Percentiles rank a stretch among this genome's conserved stretches.
Conservation (phyloP, 2,888 invertebrate species). For the Pseudococcus viburni region DNA sequence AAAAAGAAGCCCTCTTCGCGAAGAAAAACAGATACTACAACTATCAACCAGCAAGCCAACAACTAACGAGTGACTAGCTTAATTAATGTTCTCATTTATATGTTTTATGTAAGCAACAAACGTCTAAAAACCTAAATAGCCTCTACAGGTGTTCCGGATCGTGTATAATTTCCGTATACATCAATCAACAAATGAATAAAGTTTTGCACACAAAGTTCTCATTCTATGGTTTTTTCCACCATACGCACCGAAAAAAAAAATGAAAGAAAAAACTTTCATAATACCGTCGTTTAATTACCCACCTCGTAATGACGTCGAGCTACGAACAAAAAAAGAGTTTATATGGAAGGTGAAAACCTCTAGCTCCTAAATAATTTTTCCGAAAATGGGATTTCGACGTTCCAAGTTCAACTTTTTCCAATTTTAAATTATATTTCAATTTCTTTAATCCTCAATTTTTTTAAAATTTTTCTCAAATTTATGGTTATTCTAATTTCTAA, state of each 20-base stretch:
- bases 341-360: neutral
- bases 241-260: neutral
- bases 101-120: conserved; percentile 33
- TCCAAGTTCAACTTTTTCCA: no score
- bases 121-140: conserved; percentile 17
- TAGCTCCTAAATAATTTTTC: no score
- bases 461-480: no score
- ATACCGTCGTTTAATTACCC: conserved; percentile 32
- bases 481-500: no score
- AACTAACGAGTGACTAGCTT: conserved; percentile 20
- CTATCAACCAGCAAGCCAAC: conserved; percentile 11
- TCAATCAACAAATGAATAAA: conserved; percentile 24
- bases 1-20: neutral
- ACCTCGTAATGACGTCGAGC: neutral
- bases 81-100: conserved; percentile 50
- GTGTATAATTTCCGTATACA: conserved; percentile 9
- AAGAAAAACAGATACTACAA: conserved; percentile 36
- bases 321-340: conserved; percentile 12
- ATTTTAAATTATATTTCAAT: no score
- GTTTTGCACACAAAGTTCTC: neutral
- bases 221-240: neutral
- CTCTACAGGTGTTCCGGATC: conserved; percentile 47
- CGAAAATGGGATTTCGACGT: no score
- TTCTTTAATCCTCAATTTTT: no score
- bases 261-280: neutral